Evolutionary conservation across 2,797 vertebrate genomes (phyloP).

Genomic region (Hemitrygon akajei): DNA sequence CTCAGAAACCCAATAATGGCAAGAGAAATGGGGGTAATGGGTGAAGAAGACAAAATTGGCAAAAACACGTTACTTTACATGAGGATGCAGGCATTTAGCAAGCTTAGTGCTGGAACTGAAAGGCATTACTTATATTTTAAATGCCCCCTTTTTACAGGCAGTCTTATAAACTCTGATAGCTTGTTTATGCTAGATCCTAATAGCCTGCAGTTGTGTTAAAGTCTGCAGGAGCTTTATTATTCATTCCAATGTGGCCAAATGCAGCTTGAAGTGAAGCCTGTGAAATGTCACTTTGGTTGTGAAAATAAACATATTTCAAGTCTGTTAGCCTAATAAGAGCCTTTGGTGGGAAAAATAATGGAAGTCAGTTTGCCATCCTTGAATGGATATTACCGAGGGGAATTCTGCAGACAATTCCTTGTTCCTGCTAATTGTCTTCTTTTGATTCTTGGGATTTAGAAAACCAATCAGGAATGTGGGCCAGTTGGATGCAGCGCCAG

Average conservation of each 20-base stretch:
- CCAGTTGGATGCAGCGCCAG: neutral
- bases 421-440: neutral
- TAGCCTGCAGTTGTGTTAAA: neutral
- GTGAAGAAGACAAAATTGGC: neutral
- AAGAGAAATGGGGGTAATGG: neutral
- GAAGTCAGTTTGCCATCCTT: slow-evolving; percentile 16
- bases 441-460: neutral
- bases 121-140: slow-evolving; percentile 21
- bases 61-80: neutral
- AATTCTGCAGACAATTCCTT: slow-evolving; percentile 21
- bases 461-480: neutral
- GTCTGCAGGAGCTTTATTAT: slow-evolving; percentile 26
- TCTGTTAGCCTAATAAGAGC: slow-evolving; percentile 21
- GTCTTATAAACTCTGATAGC: neutral
- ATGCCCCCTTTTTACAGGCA: neutral
- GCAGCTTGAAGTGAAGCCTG: slow-evolving; percentile 16
- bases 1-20: neutral
- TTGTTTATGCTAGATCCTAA: slow-evolving; percentile 19
- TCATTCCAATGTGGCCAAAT: neutral
- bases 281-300: slow-evolving; percentile 19
- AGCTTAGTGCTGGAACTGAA: neutral
- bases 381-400: slow-evolving; percentile 16
- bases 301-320: slow-evolving; percentile 32
- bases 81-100: neutral
- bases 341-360: slow-evolving; percentile 25